Evolutionary conservation across 2,113 vertebrate genomes (phyloP), one percentile per base, ranked within the genome.

Genomic region (Amblyornis subalaris): DNA sequence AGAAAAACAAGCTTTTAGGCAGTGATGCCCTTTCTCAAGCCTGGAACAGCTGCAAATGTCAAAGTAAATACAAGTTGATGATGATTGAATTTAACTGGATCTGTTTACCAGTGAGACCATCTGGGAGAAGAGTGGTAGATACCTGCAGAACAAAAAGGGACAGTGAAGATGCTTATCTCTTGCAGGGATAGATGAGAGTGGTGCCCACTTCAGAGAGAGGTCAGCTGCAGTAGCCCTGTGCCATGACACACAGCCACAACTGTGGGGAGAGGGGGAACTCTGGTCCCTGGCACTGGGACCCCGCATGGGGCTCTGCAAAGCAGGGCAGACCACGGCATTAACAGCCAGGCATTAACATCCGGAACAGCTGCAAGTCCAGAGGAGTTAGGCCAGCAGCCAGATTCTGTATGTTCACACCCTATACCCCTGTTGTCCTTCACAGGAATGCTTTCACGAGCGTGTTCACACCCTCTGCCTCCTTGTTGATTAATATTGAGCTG

Each of bases 221-320:
- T 28, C 10, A 17, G 12, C 48, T 55, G 38, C 55, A 33, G 36
- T 19, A 36, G 36, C 33, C 9, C 28, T 4, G 1, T 19, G 65
- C 47, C 13, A 1, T 9, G 6, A 26, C 17, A 22, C 4, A 2
- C 35, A 31, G 51, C 35, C 42, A 33, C 1, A 3, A 1, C 20
- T 1, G 25, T 1, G 3, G 55, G 36, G 22, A 57, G 10, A 28
- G 55, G 40, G 73, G 29, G 19, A 20, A 7, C 40, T 9, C 29
- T 3, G 26, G 18, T 28, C 33, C 22, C 69, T 12, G 28, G 29
- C 17, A 8, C 21, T 10, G 18, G 36, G n/a, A 47, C 17, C 36
- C 35, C 0, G 1, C 14, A 22, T 0, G 4, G 25, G 21, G 67
- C n/a, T 60, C 29, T 36, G 44, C 28, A 13, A 24, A 55, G 29